These are phyloP conservation scores for Smutsia gigantea DNA, from an alignment of 2,797 vertebrate genomes.

Conservation along the genomic window DNA sequence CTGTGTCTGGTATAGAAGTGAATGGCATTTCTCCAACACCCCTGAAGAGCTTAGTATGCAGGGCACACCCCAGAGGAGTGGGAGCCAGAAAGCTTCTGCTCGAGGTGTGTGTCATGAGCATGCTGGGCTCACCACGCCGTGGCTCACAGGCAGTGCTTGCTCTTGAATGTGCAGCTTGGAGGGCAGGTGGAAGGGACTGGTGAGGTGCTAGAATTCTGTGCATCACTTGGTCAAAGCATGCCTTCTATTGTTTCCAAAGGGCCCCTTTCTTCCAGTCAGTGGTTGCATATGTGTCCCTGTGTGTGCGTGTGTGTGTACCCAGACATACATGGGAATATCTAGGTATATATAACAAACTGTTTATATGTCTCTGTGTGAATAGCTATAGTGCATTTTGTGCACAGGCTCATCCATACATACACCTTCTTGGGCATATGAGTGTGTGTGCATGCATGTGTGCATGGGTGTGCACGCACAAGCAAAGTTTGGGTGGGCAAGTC, in stretches of 20 bases:
- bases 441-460: fast-evolving
- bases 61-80: not conserved
- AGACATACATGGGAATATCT: not conserved
- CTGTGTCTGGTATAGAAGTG: not conserved
- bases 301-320: not conserved
- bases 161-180: not conserved
- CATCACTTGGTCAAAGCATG: not conserved
- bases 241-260: not conserved
- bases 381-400: not conserved
- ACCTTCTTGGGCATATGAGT: not conserved
- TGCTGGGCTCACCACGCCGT: not conserved
- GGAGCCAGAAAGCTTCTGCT: not conserved
- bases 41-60: not conserved
- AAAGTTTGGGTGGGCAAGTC: not conserved
- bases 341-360: not conserved
- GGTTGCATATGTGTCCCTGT: not conserved
- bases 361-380: not conserved
- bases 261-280: not conserved
- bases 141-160: not conserved
- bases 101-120: not conserved
- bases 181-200: not conserved
- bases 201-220: not conserved
- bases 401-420: not conserved
- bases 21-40: not conserved
- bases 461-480: fast-evolving